Evolutionary conservation across 2,888 invertebrate species (phyloP).

Genomic region (Drosophila bunnanda): DNA sequence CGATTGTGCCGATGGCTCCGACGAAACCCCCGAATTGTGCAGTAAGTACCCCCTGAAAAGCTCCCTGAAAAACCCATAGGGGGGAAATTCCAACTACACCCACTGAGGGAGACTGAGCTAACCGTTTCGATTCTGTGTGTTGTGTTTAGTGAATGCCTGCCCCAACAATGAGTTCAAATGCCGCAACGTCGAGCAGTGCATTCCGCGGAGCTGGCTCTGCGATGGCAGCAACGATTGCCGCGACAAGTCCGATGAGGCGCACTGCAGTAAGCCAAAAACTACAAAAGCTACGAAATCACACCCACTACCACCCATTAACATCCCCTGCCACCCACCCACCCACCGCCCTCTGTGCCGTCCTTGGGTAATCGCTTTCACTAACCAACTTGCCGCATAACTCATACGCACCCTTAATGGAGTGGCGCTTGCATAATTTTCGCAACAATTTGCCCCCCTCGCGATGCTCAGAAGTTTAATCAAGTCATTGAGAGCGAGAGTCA

Average conservation of each 20-base stretch:
- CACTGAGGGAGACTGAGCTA: constrained; percentile 11
- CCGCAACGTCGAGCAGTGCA: constrained; percentile 88
- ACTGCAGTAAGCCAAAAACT: constrained; percentile 87
- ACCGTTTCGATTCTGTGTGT: constrained; percentile 29
- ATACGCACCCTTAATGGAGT: constrained; percentile 63
- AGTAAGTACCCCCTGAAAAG: constrained; percentile 88
- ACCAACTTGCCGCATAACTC: constrained; percentile 50
- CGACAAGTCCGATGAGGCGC: constrained; percentile 89
- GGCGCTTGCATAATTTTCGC: constrained; percentile 67
- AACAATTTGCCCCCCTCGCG: constrained; percentile 48
- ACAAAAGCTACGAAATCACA: constrained; percentile 4
- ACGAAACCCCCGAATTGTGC: constrained; percentile 91
- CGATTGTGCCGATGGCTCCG: constrained; percentile 93
- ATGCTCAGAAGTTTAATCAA: constrained; percentile 65
- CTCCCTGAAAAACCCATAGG: too few species aligned
- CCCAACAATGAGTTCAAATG: constrained; percentile 88
- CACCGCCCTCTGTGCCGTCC: neutral
- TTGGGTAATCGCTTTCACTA: constrained; percentile 28
- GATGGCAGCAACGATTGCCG: constrained; percentile 89
- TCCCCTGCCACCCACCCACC: neutral
- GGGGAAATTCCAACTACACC: neutral
- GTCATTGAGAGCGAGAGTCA: constrained; percentile 56
- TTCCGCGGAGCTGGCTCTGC: constrained; percentile 89
- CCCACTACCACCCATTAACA: too few species aligned
- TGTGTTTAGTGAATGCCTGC: constrained; percentile 80